phyloP scores from a whole-genome alignment of 1,140 invertebrate species.

The Oedothorax gibbosus region DNA sequence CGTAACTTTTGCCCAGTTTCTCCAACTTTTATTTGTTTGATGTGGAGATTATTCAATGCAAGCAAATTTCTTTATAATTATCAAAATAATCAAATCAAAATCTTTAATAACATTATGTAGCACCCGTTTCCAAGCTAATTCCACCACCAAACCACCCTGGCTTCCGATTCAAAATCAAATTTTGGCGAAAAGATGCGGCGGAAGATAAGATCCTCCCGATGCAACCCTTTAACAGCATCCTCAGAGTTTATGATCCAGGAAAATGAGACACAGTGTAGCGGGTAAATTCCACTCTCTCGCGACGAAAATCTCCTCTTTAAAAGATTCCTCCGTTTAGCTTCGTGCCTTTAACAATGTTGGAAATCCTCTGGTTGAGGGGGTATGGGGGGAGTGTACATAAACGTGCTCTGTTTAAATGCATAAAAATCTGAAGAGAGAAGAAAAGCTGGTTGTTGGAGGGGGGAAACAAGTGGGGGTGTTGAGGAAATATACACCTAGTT shows the following conservation, averaged over 20 bases:
- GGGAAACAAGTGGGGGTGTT: background rate
- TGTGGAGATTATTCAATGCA: no score
- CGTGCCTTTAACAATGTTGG: conserved; percentile 44
- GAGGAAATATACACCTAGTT: no score
- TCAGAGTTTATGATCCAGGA: conserved; percentile 59
- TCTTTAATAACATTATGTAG: no score
- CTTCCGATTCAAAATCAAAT: background rate
- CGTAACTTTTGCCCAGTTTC: no score
- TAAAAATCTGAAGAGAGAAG: conserved; percentile 45
- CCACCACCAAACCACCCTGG: no score
- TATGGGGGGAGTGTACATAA: conserved; percentile 22
- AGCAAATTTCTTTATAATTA: no score
- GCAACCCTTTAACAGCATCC: conserved; percentile 24
- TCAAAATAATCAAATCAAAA: no score
- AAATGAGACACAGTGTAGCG: conserved; percentile 59
- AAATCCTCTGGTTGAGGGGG: conserved; percentile 19
- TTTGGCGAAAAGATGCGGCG: background rate
- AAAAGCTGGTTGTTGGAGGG: conserved; percentile 30
- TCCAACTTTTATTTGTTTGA: no score
- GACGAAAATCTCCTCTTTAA: conserved; percentile 43
- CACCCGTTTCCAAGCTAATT: no score
- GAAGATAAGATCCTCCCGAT: background rate
- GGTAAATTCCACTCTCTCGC: conserved; percentile 40
- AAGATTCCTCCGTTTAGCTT: conserved; percentile 19
- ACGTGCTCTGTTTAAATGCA: conserved; percentile 61